Conservation (phyloP, 2,797 vertebrate species). For the Pangasius larnaudii region DNA sequence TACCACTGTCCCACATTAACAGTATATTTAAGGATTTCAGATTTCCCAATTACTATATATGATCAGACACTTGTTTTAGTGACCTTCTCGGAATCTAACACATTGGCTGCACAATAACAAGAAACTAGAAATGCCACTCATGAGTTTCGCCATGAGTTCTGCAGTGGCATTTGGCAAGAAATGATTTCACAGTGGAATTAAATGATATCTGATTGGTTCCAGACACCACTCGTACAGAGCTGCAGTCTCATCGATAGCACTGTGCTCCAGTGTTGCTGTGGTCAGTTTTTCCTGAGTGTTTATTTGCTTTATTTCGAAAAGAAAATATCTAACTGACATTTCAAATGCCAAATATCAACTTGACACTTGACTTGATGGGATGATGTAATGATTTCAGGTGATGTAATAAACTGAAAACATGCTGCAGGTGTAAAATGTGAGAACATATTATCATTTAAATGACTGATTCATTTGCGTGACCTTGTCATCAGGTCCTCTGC, state of each 20-base stretch:
- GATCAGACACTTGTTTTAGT: neutral
- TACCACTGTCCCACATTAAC: neutral
- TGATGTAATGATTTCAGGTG: slow-evolving; percentile 20
- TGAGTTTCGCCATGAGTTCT: neutral
- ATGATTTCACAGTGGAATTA: slow-evolving; percentile 21
- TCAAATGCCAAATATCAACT: neutral
- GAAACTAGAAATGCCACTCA: neutral
- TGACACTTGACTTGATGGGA: neutral
- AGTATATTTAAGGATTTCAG: neutral
- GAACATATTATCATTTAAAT: slow-evolving; percentile 44
- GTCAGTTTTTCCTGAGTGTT: slow-evolving; percentile 20
- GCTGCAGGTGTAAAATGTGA: slow-evolving; percentile 29
- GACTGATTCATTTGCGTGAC: slow-evolving; percentile 46
- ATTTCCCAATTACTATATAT: neutral
- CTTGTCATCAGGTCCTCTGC: slow-evolving; percentile 56
- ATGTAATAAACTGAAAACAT: slow-evolving; percentile 20
- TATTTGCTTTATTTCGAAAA: neutral
- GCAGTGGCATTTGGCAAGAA: neutral
- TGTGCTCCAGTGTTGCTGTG: neutral
- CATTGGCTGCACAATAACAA: neutral
- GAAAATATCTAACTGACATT: slow-evolving; percentile 12
- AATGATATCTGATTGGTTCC: slow-evolving; percentile 18
- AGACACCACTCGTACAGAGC: neutral
- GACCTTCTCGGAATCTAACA: neutral
- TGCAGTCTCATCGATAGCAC: neutral